Base-by-base conservation (phyloP, 2,888 invertebrate species). In the Scaptodrosophila latifasciaeformis region DNA sequence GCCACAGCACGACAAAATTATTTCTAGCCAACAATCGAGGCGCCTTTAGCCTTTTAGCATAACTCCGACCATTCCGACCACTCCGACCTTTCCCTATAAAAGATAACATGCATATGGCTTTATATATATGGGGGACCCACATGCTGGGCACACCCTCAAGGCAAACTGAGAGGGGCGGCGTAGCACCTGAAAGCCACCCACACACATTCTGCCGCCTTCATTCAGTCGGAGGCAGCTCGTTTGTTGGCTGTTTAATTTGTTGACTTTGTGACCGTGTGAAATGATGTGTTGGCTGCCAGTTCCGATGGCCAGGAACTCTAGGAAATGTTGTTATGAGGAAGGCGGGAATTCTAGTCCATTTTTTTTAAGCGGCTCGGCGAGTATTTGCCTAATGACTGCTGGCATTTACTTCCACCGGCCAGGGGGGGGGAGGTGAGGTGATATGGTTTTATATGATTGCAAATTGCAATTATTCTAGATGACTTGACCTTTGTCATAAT, bases 121-220 rank as follows among this genome's bases (percentile, higher is more conserved):
- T n/a, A n/a, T n/a, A n/a, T n/a, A n/a, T n/a, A n/a, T n/a, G n/a
- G n/a, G n/a, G 45, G 51, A 55, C 52, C 59, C 54, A 61, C 66
- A 64, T 67, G 74, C 70, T 72, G 63, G 79, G 62, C 79, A 65
- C 79, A 67, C 79, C 82, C 70, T 53, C 50, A 58, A 55, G 45
- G 34, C 45, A 29, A 15, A 13, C 34, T 6, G 34, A 13, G 13
- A 34, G 2, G 4, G 13, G 34, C 15, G 27, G 27, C 9, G 31
- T n/a, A n/a, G n/a, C 31, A 31, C 31, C 31, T 10, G 9, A 5
- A 5, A 31, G 9, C n/a, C 6, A 31, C 31, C 31, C 31, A 31
- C 3, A 10, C 35, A 35, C 15, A 15, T 12, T 13, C 35, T 15
- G 35, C 15, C 53, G 43, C 15, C 13, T 57, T 67, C 52, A 39